Evolutionary conservation across 1,140 invertebrate species (phyloP), one percentile per base, ranked within the genome.

Genomic region (Drosophila subobscura): DNA sequence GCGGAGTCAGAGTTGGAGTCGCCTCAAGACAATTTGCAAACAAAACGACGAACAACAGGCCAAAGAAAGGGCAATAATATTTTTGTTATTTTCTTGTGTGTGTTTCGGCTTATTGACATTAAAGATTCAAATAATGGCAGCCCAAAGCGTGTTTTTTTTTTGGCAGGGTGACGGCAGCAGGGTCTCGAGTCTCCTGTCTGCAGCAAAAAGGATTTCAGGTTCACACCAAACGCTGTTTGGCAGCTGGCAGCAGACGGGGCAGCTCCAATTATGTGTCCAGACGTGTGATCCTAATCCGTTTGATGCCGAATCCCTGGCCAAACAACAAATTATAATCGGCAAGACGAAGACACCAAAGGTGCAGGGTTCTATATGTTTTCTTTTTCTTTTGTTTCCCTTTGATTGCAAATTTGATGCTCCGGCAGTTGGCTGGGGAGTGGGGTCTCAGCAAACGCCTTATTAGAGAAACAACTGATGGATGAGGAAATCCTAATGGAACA

Each of bases 291-390:
- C 63, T 85, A 80, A 85, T 79, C 80, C 81, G 60, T 74, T 86
- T 74, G 81, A 74, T 54, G 77, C 68, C 33, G 10, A 12, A 37
- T 37, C 65, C 45, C 49, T 20, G 27, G 72, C 72, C 74, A 77
- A 85, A 80, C 81, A 80, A 85, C 63, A 70, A 79, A 80, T 79
- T 84, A 84, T 84, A 84, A 84, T 84, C 79, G 61, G 55, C 41
- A 73, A 52, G 27, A 37, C 14, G 27, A 23, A 49, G 55, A 56
- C 33, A 60, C 51, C 52, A 67, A 20, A 49, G 27, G 3, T n/a
- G 7, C 50, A 46, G 33, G 33, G 33, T 2, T 10, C 3, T 4
- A 12, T 37, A 2, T 37, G 10, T 12, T 4, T 37, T 37, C 33
- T 27, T 27, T 27, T 5, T 27, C 5, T 27, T 27, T 27, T 2